These are phyloP conservation scores for Xestia rhomboidea DNA, from an alignment of 2,888 invertebrate genomes.

Conservation along the genomic window DNA sequence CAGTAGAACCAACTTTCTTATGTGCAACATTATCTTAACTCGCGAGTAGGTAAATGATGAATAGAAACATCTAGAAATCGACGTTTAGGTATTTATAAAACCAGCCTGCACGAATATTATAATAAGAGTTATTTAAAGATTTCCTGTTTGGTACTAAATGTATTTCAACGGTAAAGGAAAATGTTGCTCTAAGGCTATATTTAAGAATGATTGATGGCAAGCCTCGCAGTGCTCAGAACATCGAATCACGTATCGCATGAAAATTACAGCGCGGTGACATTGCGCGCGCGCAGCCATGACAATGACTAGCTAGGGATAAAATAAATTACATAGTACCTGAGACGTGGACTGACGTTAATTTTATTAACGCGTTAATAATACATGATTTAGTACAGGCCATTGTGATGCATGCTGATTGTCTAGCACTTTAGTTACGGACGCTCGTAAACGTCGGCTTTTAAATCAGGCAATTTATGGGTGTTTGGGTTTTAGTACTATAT, in stretches of 20 bases:
- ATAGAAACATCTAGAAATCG: slow-evolving; percentile 27
- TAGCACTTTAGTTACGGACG: slow-evolving; percentile 11
- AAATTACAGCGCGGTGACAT: slow-evolving; percentile 59
- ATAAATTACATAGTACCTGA: slow-evolving; percentile 38
- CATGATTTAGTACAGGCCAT: slow-evolving; percentile 45
- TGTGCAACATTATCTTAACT: slow-evolving; percentile 7
- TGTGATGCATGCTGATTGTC: slow-evolving; percentile 10
- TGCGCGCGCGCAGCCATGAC: slow-evolving; percentile 59
- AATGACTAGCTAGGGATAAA: slow-evolving; percentile 58
- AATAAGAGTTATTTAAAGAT: slow-evolving; percentile 29
- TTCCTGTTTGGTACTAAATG: slow-evolving; percentile 27
- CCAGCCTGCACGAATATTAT: slow-evolving; percentile 17
- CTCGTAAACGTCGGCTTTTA: slow-evolving; percentile 9
- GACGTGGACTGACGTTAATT: slow-evolving; percentile 53
- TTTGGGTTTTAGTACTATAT: background rate
- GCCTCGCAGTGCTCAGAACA: slow-evolving; percentile 27
- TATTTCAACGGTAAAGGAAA: slow-evolving; percentile 48
- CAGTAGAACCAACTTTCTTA: slow-evolving; percentile 49
- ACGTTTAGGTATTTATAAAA: slow-evolving; percentile 2
- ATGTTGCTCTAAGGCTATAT: slow-evolving; percentile 33
- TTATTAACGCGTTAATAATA: slow-evolving; percentile 58
- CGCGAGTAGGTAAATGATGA: slow-evolving; percentile 1
- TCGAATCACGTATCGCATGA: slow-evolving; percentile 54
- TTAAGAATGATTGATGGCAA: slow-evolving; percentile 48
- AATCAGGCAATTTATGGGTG: slow-evolving; percentile 24